Evolutionary conservation across 2,888 invertebrate species (phyloP).

Genomic region (Hyposoter dolosus): DNA sequence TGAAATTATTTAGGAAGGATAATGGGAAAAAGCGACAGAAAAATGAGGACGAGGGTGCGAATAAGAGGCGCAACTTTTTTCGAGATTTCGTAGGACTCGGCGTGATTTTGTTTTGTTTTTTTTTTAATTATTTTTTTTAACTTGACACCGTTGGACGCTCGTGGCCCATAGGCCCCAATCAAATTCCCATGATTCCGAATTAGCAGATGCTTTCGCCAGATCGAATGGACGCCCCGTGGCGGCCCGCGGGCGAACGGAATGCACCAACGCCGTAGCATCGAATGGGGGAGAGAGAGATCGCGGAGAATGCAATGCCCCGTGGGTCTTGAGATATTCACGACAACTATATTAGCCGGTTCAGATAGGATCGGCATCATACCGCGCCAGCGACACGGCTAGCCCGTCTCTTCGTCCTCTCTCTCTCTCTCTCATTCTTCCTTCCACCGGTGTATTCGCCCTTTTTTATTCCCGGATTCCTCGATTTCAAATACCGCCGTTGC

Average conservation of each 20-base stretch:
- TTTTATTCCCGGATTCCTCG: conserved; percentile 47
- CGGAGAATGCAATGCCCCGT: conserved; percentile 79
- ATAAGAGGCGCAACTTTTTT: conserved; percentile 42
- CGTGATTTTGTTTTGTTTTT: conserved; percentile 32
- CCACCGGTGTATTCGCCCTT: not conserved
- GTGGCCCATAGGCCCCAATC: conserved; percentile 76
- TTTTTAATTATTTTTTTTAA: not conserved
- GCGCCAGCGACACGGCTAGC: conserved; percentile 80
- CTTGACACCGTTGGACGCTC: conserved; percentile 37
- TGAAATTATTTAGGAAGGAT: too few relatives aligned
- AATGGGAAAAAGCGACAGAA: conserved; percentile 9
- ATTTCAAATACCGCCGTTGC: conserved; percentile 13
- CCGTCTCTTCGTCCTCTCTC: conserved; percentile 67
- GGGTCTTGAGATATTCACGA: conserved; percentile 84
- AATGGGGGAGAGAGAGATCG: conserved; percentile 74
- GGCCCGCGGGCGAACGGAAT: conserved; percentile 72
- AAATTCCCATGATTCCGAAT: conserved; percentile 85
- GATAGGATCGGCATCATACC: conserved; percentile 84
- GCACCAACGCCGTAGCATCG: conserved; percentile 36
- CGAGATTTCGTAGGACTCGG: conserved; percentile 10
- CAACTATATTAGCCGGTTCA: conserved; percentile 84
- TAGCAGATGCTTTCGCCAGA: conserved; percentile 85
- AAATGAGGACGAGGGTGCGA: conserved; percentile 37
- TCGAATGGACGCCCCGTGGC: conserved; percentile 84
- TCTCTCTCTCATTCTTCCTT: conserved; percentile 42